Evolutionary conservation across 2,797 vertebrate species (phyloP), one percentile per base, ranked within the genome.

Genomic region (Cichlasoma orientale): DNA sequence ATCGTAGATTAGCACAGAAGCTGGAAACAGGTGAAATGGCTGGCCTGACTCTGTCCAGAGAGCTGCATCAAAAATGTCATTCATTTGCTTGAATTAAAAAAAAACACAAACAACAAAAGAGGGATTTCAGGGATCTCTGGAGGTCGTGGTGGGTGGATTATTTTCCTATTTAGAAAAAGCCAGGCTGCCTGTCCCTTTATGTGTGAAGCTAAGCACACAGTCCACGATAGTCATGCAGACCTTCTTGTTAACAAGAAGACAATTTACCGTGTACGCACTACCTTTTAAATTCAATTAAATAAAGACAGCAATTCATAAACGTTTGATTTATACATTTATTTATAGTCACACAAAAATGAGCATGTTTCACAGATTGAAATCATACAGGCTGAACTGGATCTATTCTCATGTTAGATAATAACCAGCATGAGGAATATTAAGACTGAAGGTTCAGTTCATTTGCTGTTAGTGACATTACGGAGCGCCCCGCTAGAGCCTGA

Each of bases 401-500:
- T 7, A 71, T 83, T 56, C 55, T 5, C 12, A 50, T 23, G 58
- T 55, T 3, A 61, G 23, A 57, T 13, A 11, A 54, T n/a, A 52
- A 59, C 19, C 11, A 73, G 4, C 31, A 13, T 21, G 18, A 78
- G 10, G 52, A 61, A 50, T 13, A 4, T 76, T 87, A 89, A 23
- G 82, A 85, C 63, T 83, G 6, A 41, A 69, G n/a, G 13, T 87
- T 88, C 1, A 94, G 66, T 75, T 95, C 90, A 59, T 73, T 87
- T 36, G 86, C 80, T 50, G 82, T 90, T 70, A 94, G 89, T 25
- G 93, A 92, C 31, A 87, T 59, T 0, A 94, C 33, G 1, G 88
- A 36, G 10, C 87, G 93, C 8, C 91, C 89, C 3, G 53, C 74
- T 16, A 95, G 83, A 81, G 85, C 12, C 50, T 47, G 77, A 5